A percentile compares a stretch with the other conserved stretches of the same genome.
Conservation (phyloP, 2,888 invertebrate genomes). For the Diaphora mendica region DNA sequence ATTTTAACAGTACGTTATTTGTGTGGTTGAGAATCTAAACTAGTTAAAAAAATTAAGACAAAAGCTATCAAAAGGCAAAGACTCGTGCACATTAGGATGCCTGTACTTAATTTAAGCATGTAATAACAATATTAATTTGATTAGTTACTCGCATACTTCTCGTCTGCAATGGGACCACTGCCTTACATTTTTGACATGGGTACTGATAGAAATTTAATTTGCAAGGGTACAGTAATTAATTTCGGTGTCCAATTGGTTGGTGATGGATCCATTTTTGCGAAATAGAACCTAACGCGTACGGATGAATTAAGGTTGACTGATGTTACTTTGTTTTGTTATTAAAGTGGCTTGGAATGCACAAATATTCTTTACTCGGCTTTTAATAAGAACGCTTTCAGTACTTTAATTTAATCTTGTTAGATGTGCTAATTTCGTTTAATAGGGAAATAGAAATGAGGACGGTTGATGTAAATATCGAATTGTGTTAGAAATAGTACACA, state of each 20-base stretch:
- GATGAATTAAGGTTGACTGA: neutral
- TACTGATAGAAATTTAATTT: slow-evolving; percentile 39
- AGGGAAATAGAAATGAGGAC: neutral
- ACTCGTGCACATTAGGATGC: neutral
- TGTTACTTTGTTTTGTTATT: slow-evolving; percentile 2
- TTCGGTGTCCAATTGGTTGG: slow-evolving; percentile 17
- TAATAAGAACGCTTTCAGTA: neutral
- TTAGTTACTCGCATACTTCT: neutral
- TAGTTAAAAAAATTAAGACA: neutral
- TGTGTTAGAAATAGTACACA: neutral
- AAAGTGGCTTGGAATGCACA: neutral
- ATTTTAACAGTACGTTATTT: too few species aligned
- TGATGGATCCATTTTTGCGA: slow-evolving; percentile 12
- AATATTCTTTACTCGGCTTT: neutral
- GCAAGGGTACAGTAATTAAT: slow-evolving; percentile 45
- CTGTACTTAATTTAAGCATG: neutral
- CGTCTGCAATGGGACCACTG: neutral
- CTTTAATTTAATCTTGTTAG: neutral
- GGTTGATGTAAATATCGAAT: neutral
- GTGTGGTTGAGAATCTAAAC: too few species aligned
- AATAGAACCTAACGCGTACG: slow-evolving; percentile 8
- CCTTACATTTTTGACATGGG: slow-evolving; percentile 17
- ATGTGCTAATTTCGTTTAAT: neutral
- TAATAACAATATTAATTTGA: neutral
- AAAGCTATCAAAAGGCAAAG: neutral